Evolutionary conservation across 2,888 invertebrate species (phyloP).

Genomic region (Colostygia pectinataria): DNA sequence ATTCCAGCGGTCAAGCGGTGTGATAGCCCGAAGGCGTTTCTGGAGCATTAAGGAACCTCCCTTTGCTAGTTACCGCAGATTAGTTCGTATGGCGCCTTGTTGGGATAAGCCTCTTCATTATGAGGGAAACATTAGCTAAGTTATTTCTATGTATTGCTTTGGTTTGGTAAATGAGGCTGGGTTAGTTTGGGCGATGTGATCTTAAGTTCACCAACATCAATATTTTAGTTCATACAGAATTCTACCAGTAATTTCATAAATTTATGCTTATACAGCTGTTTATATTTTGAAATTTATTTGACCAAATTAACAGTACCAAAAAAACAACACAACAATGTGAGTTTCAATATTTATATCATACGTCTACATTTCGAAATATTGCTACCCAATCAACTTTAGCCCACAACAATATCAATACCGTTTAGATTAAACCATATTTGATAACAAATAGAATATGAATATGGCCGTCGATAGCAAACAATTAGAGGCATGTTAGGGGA

Average conservation of each 20-base stretch:
- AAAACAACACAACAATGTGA: no score
- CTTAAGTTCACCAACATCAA: no score
- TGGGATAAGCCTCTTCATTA: constrained; percentile 14
- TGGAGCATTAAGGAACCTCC: constrained; percentile 69
- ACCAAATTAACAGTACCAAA: no score
- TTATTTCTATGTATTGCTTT: not conserved
- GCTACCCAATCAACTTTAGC: constrained; percentile 7
- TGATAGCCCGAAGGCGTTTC: constrained; percentile 72
- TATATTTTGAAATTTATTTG: no score
- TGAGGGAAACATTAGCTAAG: not conserved
- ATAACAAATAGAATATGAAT: constrained; percentile 52
- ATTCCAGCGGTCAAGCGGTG: constrained; percentile 67
- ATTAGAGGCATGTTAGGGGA: constrained; percentile 78
- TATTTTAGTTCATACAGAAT: no score
- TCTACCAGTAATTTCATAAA: not conserved
- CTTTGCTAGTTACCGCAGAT: constrained; percentile 77
- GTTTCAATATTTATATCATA: no score
- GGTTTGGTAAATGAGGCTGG: not conserved
- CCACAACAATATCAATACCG: constrained; percentile 8
- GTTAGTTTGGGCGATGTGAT: no score
- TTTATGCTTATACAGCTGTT: not conserved
- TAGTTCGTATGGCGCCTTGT: constrained; percentile 46
- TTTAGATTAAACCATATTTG: constrained; percentile 21
- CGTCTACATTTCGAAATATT: not conserved
- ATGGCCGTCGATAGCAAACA: constrained; percentile 79